Base-by-base conservation (phyloP, 2,797 vertebrate genomes). In the Falco berigora region DNA sequence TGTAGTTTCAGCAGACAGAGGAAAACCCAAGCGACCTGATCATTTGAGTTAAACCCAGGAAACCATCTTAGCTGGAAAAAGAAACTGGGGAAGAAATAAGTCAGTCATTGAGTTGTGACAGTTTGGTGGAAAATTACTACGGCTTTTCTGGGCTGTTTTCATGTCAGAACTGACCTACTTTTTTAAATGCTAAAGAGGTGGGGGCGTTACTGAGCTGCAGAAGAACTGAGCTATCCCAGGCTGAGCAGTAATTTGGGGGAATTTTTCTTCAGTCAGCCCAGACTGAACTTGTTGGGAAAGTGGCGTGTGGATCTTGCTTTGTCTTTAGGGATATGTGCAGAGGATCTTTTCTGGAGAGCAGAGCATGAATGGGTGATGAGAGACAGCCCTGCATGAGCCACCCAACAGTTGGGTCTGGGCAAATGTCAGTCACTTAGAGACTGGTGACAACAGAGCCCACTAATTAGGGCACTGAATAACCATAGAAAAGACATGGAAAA, bases 131-230 rank as follows among this genome's bases (percentile, higher is more conserved):
- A 96, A 94, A 97, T 83, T 69, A 89, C 78, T 63, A 68, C 5
- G 3, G 75, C 81, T 96, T 95, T 88, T 83, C 81, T 3, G 1
- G 76, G 52, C 87, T 95, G 89, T 92, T 94, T 92, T 80, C 69
- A 34, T 88, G 83, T 94, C 82, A 68, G 72, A 90, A 91, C 55
- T 96, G 96, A 93, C 92, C 89, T 92, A 96, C 74, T 92, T 96
- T 85, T 83, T 44, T 22, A 75, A 75, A 85, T 50, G 34, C 61
- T 86, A 9, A 63, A 69, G 91, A 90, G 27, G 22, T 62, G 72
- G 78, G 34, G 61, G 58, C 0, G 8, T 90, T 69, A 75, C 68
- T 55, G 53, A 94, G 71, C 68, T 67, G 22, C 49, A 42, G 56
- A 81, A 87, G 68, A 74, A 80, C 68, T 0, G 0, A 81, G 27